A percentile compares a stretch with the other conserved stretches of the same genome.
phyloP scores from a whole-genome alignment of 35 echinoderm and acorn worm species.

The Lytechinus pictus region DNA sequence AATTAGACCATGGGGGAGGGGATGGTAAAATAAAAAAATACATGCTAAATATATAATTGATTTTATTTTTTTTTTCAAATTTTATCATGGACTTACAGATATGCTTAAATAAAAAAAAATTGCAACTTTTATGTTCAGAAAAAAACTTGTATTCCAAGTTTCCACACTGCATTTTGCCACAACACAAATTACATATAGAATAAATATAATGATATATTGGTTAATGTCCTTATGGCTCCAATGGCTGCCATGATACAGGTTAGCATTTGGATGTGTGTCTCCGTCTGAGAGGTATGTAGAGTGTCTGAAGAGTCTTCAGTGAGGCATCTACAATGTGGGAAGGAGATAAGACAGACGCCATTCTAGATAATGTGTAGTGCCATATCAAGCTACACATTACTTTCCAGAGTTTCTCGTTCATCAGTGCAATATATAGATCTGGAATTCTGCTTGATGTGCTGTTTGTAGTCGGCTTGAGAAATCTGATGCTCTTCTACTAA shows the following conservation, averaged over 20 bases:
- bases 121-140: too few species aligned
- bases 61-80: too few species aligned
- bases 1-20: too few species aligned
- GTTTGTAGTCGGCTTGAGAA: neutral
- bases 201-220: too few species aligned
- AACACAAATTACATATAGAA: too few species aligned
- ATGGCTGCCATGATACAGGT: neutral
- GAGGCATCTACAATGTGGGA: neutral
- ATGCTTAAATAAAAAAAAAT: too few species aligned
- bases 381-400: neutral
- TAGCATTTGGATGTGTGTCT: neutral
- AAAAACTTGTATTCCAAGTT: too few species aligned
- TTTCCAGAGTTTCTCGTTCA: neutral
- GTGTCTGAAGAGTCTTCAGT: neutral
- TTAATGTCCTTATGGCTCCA: too few species aligned
- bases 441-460: neutral
- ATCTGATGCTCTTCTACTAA: neutral
- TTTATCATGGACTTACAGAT: too few species aligned
- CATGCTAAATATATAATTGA: too few species aligned
- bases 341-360: constrained; percentile 9
- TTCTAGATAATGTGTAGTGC: neutral
- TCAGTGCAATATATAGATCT: neutral
- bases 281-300: neutral
- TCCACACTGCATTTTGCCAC: too few species aligned
- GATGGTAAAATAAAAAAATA: too few species aligned